Evolutionary conservation across 2,797 vertebrate species (phyloP).

Genomic region (Prunella strophiata): DNA sequence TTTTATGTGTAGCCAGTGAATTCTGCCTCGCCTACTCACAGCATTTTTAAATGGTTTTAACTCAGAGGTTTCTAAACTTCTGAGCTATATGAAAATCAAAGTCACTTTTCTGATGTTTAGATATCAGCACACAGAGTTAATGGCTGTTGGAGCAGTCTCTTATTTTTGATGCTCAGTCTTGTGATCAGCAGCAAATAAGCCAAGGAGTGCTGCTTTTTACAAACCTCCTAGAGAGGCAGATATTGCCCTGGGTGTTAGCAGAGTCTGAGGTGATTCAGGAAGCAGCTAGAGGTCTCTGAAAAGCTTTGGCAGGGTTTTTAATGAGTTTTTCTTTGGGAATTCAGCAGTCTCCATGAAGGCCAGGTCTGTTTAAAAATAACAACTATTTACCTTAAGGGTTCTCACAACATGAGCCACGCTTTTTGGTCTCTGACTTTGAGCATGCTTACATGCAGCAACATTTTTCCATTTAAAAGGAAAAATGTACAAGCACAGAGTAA

Average conservation of each 20-base stretch:
- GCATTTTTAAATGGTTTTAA: not conserved
- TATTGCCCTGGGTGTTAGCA: not conserved
- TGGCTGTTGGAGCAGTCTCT: not conserved
- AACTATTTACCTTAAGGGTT: not conserved
- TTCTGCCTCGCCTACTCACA: not conserved
- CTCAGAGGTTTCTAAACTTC: not conserved
- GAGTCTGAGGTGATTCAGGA: not conserved
- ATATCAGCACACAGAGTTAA: not conserved
- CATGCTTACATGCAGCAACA: not conserved
- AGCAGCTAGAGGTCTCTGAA: not conserved
- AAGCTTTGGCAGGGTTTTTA: not conserved
- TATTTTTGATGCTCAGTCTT: not conserved
- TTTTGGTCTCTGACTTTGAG: not conserved
- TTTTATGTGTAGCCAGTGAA: not conserved
- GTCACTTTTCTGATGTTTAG: not conserved
- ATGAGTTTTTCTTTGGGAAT: not conserved
- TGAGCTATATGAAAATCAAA: not conserved
- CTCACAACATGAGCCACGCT: not conserved
- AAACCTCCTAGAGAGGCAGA: not conserved
- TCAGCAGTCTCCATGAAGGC: not conserved
- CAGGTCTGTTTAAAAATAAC: not conserved
- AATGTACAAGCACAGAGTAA: not conserved
- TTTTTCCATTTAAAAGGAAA: constrained; percentile 31
- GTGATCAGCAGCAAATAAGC: not conserved
- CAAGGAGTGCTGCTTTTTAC: not conserved